Evolutionary conservation across 2,113 vertebrate species (phyloP).

Genomic region (Dasyornis broadbenti): DNA sequence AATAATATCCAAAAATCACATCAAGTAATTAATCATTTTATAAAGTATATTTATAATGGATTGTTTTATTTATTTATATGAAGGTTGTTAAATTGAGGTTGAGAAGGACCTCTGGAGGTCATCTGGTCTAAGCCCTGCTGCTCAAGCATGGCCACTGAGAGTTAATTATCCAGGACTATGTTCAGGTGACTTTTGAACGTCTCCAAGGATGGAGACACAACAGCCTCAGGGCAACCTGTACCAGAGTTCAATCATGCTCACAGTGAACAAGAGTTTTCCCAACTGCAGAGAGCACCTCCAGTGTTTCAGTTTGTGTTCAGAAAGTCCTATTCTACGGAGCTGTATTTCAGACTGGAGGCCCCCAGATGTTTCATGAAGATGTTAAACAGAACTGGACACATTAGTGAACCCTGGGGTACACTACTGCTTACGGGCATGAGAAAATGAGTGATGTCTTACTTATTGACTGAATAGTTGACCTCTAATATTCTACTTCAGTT

Average conservation of each 20-base stretch:
- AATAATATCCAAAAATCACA: not conserved
- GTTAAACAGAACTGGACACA: not conserved
- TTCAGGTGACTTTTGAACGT: not conserved
- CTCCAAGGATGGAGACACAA: not conserved
- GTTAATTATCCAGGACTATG: accelerated
- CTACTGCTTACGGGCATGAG: not conserved
- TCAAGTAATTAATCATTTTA: not conserved
- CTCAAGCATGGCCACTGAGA: not conserved
- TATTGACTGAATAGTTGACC: not conserved
- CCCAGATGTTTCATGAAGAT: not conserved
- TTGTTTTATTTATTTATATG: not conserved
- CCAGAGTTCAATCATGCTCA: not conserved
- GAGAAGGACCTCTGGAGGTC: not conserved
- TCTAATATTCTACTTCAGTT: not conserved
- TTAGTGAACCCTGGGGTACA: not conserved
- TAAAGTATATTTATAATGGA: not conserved
- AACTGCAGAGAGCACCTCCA: not conserved
- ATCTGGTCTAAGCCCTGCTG: accelerated
- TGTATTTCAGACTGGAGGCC: not conserved
- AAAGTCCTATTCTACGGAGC: not conserved
- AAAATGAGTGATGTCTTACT: not conserved
- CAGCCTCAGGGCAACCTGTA: accelerated
- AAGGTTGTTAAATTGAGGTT: not conserved
- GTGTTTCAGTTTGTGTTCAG: not conserved
- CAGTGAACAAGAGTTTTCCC: not conserved